Evolutionary conservation across 2,888 invertebrate genomes (phyloP).

Genomic region (Eupelmus urozonus): DNA sequence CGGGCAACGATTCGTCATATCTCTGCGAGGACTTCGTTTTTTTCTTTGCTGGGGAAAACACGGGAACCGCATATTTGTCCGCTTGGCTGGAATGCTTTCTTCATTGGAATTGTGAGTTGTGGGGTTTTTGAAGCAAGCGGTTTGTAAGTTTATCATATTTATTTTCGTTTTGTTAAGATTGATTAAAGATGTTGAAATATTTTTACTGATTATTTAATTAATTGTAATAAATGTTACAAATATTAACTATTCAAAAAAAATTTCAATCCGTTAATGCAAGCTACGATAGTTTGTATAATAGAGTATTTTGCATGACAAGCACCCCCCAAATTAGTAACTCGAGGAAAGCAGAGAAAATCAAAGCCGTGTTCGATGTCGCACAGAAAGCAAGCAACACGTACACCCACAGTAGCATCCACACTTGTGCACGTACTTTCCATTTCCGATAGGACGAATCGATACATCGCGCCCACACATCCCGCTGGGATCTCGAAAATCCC

Average conservation of each 20-base stretch:
- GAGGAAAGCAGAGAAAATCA: neutral
- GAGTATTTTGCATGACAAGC: neutral
- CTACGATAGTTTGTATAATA: neutral
- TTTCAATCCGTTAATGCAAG: neutral
- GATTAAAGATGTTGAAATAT: no score
- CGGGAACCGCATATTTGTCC: conserved; percentile 33
- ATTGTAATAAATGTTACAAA: no score
- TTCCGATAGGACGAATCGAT: conserved; percentile 64
- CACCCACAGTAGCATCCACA: neutral
- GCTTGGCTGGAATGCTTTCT: conserved; percentile 24
- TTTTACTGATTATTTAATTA: no score
- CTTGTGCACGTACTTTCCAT: conserved; percentile 8
- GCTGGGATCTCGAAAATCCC: conserved; percentile 71
- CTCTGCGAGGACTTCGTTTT: neutral
- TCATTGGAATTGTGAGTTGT: conserved; percentile 30
- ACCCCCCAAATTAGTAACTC: neutral
- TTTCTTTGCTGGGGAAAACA: conserved; percentile 31
- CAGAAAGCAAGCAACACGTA: neutral
- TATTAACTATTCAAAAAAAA: neutral
- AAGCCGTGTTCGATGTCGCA: neutral
- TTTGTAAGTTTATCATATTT: no score
- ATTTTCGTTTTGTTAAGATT: no score
- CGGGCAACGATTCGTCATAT: conserved; percentile 53
- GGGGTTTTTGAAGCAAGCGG: no score
- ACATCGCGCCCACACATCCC: conserved; percentile 58